These are phyloP conservation scores for Quiscalus mexicanus DNA, from an alignment of 2,113 vertebrate species.

Conservation along the genomic window DNA sequence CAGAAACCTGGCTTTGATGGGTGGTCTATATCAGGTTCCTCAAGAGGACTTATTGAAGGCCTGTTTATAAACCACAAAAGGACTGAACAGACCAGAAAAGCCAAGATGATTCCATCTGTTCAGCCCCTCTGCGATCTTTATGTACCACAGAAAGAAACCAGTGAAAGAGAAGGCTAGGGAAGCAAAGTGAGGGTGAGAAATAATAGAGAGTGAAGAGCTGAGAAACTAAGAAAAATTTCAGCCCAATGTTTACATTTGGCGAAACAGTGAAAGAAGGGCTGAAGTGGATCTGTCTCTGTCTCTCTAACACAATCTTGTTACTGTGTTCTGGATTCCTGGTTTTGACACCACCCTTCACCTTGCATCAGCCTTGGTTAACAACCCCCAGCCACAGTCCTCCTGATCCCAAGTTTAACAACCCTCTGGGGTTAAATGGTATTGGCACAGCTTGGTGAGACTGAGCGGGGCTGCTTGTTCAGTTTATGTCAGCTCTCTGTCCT, in stretches of 20 bases:
- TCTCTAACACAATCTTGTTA: not conserved
- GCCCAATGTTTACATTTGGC: not conserved
- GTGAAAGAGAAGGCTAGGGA: not conserved
- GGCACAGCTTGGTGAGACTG: not conserved
- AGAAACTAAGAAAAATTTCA: not conserved
- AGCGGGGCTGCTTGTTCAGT: not conserved
- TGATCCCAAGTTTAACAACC: not conserved
- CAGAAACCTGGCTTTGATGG: not conserved
- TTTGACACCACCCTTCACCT: not conserved
- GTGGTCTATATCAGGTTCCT: not conserved
- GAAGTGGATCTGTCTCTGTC: not conserved
- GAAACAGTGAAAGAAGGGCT: not conserved
- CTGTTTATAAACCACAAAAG: not conserved
- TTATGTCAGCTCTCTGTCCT: not conserved
- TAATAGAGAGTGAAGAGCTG: not conserved
- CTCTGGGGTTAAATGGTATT: not conserved
- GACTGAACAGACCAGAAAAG: not conserved
- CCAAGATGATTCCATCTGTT: not conserved
- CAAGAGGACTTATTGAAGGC: accelerated
- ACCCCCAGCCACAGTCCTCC: not conserved
- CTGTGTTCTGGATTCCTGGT: not conserved
- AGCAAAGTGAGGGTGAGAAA: not conserved
- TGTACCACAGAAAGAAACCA: not conserved
- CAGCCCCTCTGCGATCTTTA: not conserved
- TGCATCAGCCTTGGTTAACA: not conserved